Base-by-base conservation (phyloP, 2,113 vertebrate genomes). In the Leptobrachium leishanense region DNA sequence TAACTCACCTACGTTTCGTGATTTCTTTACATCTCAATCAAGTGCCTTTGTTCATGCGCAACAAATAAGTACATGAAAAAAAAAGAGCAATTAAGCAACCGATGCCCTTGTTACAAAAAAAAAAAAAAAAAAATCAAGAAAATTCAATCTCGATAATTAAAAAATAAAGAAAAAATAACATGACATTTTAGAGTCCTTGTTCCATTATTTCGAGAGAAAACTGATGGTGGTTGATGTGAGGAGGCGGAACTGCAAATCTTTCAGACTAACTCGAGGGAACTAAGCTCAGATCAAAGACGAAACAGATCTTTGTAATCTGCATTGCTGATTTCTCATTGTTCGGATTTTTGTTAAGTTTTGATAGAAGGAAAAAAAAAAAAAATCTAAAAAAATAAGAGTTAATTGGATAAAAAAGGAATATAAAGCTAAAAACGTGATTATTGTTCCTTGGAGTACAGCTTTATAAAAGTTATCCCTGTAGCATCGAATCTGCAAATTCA, bases 381-480 rank as follows among this genome's bases (percentile, higher is more conserved):
- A 54, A 54, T 73, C 77, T 73, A 73, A 67, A 70, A 70, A 73
- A 73, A 79, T 73, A 67, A 65, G 41, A 79, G 63, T 79, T 79
- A 79, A 79, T 79, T 79, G 71, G 50, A 79, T 67, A 40, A 73
- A 64, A 79, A 79, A 79, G 72, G 65, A 79, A 79, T 73, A 62
- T 73, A 74, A 72, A 73, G 63, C 41, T 67, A 68, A 73, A 74
- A 73, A 68, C 54, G 40, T 68, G 70, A 79, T 79, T 72, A 72
- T 54, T 73, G 70, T 64, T 79, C 77, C 50, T 73, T 12, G 3
- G 77, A 73, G 77, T 41, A 68, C 53, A 73, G 43, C 46, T 6
- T 67, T 4, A 44, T 65, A 67, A 73, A 20, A 40, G 40, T 39
- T 42, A 67, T 73, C 77, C 63, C 70, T 44, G 10, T 31, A 74